Conservation (phyloP, 2,797 vertebrate species). For the Rhinichthys osculus region DNA sequence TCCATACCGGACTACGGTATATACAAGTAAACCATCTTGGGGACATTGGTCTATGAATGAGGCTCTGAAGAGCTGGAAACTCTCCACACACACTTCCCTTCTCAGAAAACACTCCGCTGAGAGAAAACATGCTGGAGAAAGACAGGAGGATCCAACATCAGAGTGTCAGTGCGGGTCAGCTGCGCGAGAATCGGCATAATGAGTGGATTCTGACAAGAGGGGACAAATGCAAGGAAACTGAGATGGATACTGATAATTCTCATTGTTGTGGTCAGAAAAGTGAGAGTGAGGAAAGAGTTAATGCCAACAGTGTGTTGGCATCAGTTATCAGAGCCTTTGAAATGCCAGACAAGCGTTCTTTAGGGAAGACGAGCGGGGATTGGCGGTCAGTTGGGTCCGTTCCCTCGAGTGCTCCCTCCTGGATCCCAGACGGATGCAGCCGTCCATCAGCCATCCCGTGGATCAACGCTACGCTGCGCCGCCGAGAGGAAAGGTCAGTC, state of each 20-base stretch:
- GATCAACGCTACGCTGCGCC: too few species aligned
- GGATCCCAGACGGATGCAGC: neutral
- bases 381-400: neutral
- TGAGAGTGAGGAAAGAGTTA: neutral
- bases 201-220: slow-evolving; percentile 31
- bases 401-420: neutral
- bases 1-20: neutral
- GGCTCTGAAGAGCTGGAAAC: neutral
- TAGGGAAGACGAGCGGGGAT: neutral
- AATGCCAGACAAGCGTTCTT: slow-evolving; percentile 14
- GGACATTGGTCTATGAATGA: neutral
- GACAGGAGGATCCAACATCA: neutral
- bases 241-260: neutral
- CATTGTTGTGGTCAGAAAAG: neutral
- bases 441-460: neutral
- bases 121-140: neutral
- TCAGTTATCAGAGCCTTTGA: slow-evolving; percentile 33
- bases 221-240: neutral
- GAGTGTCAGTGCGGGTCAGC: neutral
- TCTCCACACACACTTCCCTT: neutral
- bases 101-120: neutral
- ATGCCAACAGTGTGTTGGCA: slow-evolving; percentile 19
- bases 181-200: neutral
- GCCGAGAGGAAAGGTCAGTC: neutral
- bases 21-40: slow-evolving; percentile 2